These are phyloP conservation scores for Malacoctenus gilli DNA, from an alignment of 2,797 vertebrate species.

Conservation along the genomic window DNA sequence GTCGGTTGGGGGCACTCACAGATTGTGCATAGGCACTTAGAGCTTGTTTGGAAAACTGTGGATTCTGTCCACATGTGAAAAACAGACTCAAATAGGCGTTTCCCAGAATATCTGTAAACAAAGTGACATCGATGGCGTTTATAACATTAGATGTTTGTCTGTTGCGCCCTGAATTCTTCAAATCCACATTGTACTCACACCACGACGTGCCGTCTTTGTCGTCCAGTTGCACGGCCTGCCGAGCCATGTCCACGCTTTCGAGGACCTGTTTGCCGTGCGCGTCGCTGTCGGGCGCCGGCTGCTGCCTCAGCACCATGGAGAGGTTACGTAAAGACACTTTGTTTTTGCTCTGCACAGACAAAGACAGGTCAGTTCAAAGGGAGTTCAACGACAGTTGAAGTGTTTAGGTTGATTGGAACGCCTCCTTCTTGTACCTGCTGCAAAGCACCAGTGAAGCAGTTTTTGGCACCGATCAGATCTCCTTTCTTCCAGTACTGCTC, in stretches of 20 bases:
- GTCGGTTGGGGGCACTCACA: conserved; percentile 77
- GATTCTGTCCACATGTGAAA: conserved; percentile 90
- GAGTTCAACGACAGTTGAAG: background rate
- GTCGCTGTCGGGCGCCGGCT: conserved; percentile 70
- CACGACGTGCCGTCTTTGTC: conserved; percentile 88
- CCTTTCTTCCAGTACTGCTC: conserved; percentile 95
- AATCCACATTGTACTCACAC: conserved; percentile 83
- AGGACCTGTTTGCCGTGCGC: conserved; percentile 83
- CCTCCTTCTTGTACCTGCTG: conserved; percentile 79
- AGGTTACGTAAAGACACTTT: conserved; percentile 91
- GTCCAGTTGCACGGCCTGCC: conserved; percentile 89
- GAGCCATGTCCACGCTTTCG: conserved; percentile 89
- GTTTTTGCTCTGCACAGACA: conserved; percentile 84
- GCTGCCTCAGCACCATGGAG: conserved; percentile 91
- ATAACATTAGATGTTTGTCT: too few relatives aligned
- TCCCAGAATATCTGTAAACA: conserved; percentile 87
- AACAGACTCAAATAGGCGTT: conserved; percentile 92
- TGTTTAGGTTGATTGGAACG: too few relatives aligned
- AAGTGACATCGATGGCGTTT: background rate
- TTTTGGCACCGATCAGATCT: conserved; percentile 85
- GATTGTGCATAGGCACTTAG: conserved; percentile 90
- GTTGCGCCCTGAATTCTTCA: too few relatives aligned
- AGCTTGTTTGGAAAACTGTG: conserved; percentile 91
- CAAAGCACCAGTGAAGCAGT: conserved; percentile 90
- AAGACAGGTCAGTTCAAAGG: too few relatives aligned